Base-by-base conservation (phyloP, 2,113 vertebrate species). In the Rhipidura dahli region DNA sequence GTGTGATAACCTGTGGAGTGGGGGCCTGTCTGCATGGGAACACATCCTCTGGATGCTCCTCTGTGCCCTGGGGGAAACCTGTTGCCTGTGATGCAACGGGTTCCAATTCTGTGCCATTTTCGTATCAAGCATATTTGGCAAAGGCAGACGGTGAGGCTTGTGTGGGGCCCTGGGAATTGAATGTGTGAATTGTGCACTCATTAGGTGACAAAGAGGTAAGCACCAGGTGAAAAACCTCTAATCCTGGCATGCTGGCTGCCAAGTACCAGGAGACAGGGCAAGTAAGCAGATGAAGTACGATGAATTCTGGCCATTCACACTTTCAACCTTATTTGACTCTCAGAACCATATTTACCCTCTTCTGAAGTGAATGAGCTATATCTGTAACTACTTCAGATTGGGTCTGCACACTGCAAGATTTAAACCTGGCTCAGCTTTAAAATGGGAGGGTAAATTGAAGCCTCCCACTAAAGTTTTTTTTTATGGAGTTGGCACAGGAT, bases 141-240 rank as follows among this genome's bases (percentile, higher is more conserved):
- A 35, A 69, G 63, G n/a, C 59, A 44, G 53, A 15, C 0, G 0
- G 20, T 26, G 50, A 80, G 79, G 66, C 11, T 70, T 27, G 66
- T 6, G 18, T 0, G 2, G 27, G 42, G 4, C 53, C 23, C 40
- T 23, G 51, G 35, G 44, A 20, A 40, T 64, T 68, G 27, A 81
- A 90, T 15, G 68, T 65, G 90, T 72, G 92, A 93, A 90, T 23
- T 88, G 77, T 44, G 56, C 31, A 22, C 61, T 91, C 54, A 24
- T 83, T 64, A 77, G 42, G 45, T 75, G 93, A 73, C 59, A 79
- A 68, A 71, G 65, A 76, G 37, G 22, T 22, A 64, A 79, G 37
- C 31, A 30, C 6, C n/a, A 35, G 20, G 53, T 64, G 56, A 45
- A 82, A 92, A 87, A 35, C 27, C 49, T 21, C 4, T 12, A 56